Evolutionary conservation across 2,888 invertebrate genomes (phyloP).

Genomic region (Drosophila tanythrix): DNA sequence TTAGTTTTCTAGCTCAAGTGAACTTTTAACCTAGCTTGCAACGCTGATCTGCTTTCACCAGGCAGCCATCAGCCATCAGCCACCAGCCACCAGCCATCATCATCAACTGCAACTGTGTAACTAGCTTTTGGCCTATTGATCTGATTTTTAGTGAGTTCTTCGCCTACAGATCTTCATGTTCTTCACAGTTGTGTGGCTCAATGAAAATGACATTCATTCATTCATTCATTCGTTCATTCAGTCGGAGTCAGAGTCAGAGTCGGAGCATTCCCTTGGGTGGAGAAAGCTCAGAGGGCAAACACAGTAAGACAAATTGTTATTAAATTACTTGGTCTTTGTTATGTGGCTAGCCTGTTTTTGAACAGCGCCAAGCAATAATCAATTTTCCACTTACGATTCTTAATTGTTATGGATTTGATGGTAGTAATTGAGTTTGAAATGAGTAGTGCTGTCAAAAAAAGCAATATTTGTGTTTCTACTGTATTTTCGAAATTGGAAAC

Average conservation of each 20-base stretch:
- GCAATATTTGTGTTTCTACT: not conserved
- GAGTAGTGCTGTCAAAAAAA: not conserved
- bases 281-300: conserved; percentile 23
- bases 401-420: not conserved
- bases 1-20: conserved; percentile 21
- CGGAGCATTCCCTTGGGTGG: not conserved
- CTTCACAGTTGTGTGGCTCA: conserved; percentile 19
- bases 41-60: conserved; percentile 52
- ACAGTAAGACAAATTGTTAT: conserved; percentile 15
- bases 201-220: conserved; percentile 35
- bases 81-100: not conserved
- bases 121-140: conserved; percentile 49
- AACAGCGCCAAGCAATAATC: not conserved
- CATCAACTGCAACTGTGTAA: conserved; percentile 43
- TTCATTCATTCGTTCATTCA: conserved; percentile 36
- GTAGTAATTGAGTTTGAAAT: not conserved
- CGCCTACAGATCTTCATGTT: not conserved
- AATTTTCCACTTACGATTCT: not conserved
- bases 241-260: not conserved
- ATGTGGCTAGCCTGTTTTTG: not conserved
- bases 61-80: not conserved
- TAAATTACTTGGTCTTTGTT: conserved; percentile 1
- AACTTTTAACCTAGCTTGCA: conserved; percentile 61
- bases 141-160: conserved; percentile 35
- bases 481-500: not conserved